Percentiles rank a stretch among this genome's conserved stretches.
Evolutionary conservation across 2,113 vertebrate genomes (phyloP).

Genomic region (Oreochromis aureus): DNA sequence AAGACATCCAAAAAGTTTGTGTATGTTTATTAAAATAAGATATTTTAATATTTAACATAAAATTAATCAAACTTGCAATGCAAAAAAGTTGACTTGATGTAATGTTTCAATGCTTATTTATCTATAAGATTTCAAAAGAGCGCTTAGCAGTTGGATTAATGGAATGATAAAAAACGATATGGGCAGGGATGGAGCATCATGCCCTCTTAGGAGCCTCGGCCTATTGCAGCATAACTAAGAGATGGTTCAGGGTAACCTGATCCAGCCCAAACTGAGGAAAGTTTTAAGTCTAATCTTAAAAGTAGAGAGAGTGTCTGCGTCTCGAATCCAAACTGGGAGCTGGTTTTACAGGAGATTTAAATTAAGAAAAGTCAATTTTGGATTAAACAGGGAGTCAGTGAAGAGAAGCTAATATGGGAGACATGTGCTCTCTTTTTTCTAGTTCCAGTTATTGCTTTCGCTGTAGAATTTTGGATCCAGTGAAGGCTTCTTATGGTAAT

Average conservation of each 20-base stretch:
- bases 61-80: background rate
- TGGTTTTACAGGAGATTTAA: background rate
- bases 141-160: background rate
- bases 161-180: background rate
- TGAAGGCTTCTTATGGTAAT: background rate
- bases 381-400: background rate
- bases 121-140: background rate
- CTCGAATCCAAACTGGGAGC: background rate
- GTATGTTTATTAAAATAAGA: background rate
- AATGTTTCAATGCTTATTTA: background rate
- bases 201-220: background rate
- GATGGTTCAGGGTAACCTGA: background rate
- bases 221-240: background rate
- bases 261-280: background rate
- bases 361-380: background rate
- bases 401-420: background rate
- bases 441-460: background rate
- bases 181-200: background rate
- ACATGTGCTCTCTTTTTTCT: background rate
- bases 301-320: background rate
- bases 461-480: background rate
- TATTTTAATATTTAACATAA: background rate
- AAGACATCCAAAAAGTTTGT: background rate
- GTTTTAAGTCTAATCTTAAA: background rate
- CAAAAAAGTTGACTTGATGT: background rate